phyloP scores from a whole-genome alignment of 64 coral and sea anemone species.

The Montipora foliosa region DNA sequence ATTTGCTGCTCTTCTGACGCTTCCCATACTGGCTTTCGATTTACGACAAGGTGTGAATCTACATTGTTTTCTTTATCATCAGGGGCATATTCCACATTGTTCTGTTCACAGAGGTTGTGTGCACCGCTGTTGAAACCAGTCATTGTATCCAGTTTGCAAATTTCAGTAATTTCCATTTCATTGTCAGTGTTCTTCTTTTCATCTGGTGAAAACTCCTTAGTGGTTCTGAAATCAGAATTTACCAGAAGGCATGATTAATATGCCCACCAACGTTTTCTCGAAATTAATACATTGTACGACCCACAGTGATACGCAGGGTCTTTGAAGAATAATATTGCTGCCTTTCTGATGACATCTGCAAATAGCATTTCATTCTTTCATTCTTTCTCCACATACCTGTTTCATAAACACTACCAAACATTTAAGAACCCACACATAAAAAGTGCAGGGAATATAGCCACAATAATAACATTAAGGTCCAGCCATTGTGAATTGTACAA shows the following conservation, averaged over 20 bases:
- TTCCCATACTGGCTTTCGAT: background rate
- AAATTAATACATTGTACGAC: too few species aligned
- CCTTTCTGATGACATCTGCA: too few species aligned
- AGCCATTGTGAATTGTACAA: too few species aligned
- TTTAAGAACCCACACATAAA: too few species aligned
- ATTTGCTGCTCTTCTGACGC: conserved; percentile 53
- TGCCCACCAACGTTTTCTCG: too few species aligned
- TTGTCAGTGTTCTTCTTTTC: background rate
- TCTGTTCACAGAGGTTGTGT: background rate
- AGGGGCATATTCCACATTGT: background rate
- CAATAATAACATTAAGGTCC: too few species aligned
- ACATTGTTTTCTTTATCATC: background rate
- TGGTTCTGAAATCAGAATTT: background rate
- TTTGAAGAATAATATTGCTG: too few species aligned
- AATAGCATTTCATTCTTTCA: too few species aligned
- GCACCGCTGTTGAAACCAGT: background rate
- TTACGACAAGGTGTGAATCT: background rate
- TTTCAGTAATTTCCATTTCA: background rate
- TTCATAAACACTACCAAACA: too few species aligned
- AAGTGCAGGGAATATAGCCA: too few species aligned
- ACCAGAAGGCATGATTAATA: background rate
- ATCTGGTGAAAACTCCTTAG: background rate
- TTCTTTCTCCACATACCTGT: too few species aligned
- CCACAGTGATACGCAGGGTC: too few species aligned
- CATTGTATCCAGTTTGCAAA: background rate